Evolutionary conservation across 2,888 invertebrate genomes (phyloP).

Genomic region (Pegoplata infirma): DNA sequence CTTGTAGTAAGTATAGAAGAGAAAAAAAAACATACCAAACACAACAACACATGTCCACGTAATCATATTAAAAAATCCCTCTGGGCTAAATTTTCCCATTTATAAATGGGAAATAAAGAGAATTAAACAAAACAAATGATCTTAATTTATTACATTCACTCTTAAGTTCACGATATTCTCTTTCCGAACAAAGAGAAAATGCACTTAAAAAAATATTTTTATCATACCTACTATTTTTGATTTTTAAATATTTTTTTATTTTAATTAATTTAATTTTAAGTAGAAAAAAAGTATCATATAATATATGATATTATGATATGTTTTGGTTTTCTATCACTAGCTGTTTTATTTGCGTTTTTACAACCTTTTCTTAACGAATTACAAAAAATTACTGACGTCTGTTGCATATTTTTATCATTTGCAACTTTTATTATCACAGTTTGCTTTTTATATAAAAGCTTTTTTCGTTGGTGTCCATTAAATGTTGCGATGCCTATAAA

Average conservation of each 20-base stretch:
- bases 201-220: not conserved
- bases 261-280: not conserved
- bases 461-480: not conserved
- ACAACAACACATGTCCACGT: slow-evolving; percentile 44
- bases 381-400: slow-evolving; percentile 27
- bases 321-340: slow-evolving; percentile 8
- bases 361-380: slow-evolving; percentile 39
- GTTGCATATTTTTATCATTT: not conserved
- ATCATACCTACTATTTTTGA: too few relatives aligned
- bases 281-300: not conserved
- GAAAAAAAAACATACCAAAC: slow-evolving; percentile 9
- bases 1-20: too few relatives aligned
- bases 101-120: not conserved
- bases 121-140: not conserved
- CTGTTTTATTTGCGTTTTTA: not conserved
- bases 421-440: not conserved
- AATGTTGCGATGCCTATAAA: not conserved
- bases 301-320: slow-evolving; percentile 9
- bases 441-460: slow-evolving; percentile 8
- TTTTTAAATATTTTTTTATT: slow-evolving; percentile 1
- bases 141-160: not conserved
- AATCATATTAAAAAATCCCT: slow-evolving; percentile 34
- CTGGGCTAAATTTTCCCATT: slow-evolving; percentile 30
- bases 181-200: not conserved
- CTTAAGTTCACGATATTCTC: not conserved